Evolutionary conservation across 2,888 invertebrate species (phyloP).

Genomic region (Cephus runcator): DNA sequence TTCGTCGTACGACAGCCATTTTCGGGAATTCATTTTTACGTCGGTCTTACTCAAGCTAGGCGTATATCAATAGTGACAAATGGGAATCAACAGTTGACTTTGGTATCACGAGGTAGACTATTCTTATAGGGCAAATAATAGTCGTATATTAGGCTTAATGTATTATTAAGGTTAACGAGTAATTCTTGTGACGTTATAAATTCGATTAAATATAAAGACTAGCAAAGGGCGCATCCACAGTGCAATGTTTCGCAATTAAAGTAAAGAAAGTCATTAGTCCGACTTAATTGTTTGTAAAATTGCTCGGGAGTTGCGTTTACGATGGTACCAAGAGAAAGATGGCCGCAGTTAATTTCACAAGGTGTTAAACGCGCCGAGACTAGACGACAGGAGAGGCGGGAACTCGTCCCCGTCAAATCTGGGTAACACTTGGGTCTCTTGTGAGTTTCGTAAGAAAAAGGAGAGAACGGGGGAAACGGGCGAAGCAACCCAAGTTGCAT

Average conservation of each 20-base stretch:
- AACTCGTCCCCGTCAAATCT: not conserved
- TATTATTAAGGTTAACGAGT: no score
- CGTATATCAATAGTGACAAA: no score
- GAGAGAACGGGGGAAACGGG: slow-evolving; percentile 6
- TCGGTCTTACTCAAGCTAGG: no score
- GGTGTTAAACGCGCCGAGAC: not conserved
- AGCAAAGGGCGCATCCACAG: no score
- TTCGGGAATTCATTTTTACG: no score
- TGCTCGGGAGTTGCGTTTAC: slow-evolving; percentile 4
- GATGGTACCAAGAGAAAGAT: slow-evolving; percentile 15
- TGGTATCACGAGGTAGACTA: no score
- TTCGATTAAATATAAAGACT: no score
- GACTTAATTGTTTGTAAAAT: slow-evolving; percentile 12
- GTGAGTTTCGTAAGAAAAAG: slow-evolving; percentile 18
- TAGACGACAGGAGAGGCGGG: not conserved
- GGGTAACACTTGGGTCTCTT: slow-evolving; percentile 8
- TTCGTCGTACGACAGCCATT: no score
- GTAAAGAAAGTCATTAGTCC: slow-evolving; percentile 1
- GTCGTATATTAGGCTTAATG: no score
- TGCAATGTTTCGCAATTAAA: not conserved
- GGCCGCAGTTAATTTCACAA: slow-evolving; percentile 10
- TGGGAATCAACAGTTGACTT: no score
- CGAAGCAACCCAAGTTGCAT: slow-evolving; percentile 37
- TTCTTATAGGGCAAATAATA: no score
- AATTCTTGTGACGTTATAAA: no score